A percentile compares a stretch with the other conserved stretches of the same genome.
Evolutionary conservation across 2,113 vertebrate genomes (phyloP).

Genomic region (Ctenodactylus gundi): DNA sequence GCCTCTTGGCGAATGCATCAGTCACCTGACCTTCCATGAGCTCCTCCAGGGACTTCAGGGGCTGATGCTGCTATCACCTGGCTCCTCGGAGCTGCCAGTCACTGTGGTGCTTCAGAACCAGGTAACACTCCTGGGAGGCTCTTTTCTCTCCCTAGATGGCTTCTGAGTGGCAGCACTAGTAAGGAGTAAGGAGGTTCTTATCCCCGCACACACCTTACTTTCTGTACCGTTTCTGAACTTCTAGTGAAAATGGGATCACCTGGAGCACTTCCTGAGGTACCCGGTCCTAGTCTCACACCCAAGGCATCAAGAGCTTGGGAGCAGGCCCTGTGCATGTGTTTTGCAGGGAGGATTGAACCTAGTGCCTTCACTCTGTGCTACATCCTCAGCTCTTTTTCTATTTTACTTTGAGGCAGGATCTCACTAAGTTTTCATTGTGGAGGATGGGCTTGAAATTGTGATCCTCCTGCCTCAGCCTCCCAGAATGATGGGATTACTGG

Average conservation of each 20-base stretch:
- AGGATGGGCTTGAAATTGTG: background rate
- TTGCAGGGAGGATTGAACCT: background rate
- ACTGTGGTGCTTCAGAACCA: conserved; percentile 92
- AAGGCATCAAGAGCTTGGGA: background rate
- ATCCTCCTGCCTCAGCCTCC: background rate
- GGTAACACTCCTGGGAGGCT: conserved; percentile 79
- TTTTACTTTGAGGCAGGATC: background rate
- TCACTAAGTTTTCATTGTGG: background rate
- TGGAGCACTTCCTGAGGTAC: background rate
- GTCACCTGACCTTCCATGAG: conserved; percentile 89
- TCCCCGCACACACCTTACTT: background rate
- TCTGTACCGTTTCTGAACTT: background rate
- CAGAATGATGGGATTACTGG: background rate
- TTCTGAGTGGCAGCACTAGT: background rate
- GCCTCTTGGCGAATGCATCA: conserved; percentile 87
- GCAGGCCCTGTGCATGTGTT: too few relatives aligned
- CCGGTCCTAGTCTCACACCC: background rate
- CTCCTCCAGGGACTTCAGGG: conserved; percentile 89
- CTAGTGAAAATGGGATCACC: background rate
- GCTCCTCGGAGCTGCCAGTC: conserved; percentile 81
- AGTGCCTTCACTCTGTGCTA: background rate
- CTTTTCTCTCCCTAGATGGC: background rate
- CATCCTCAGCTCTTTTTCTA: background rate
- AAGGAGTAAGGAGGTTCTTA: background rate
- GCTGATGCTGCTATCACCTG: conserved; percentile 80